Conservation (phyloP, 2,888 invertebrate species). For the Spatulosminthurus flaviceps region DNA sequence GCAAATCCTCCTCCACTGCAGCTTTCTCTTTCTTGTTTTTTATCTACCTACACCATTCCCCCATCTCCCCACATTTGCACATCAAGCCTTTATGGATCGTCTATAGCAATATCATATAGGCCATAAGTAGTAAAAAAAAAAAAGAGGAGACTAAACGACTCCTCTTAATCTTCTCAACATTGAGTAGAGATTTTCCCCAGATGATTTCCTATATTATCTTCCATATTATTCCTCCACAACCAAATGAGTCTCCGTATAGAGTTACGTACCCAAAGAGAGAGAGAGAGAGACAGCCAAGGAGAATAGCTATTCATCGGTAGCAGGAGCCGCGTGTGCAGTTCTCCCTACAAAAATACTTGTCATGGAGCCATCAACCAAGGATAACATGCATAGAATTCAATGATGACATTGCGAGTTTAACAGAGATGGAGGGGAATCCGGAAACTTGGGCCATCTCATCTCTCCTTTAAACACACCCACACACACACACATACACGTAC, state of each 20-base stretch:
- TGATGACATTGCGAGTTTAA: constrained; percentile 18
- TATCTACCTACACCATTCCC: neutral
- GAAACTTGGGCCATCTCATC: neutral
- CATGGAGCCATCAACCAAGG: neutral
- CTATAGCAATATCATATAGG: neutral
- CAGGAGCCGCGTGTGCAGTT: no score
- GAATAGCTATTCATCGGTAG: neutral
- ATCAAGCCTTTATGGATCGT: no score
- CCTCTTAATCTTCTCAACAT: constrained; percentile 9
- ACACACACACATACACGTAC: neutral
- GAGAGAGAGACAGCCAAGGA: no score
- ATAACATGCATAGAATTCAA: constrained; percentile 14
- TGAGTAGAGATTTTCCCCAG: constrained; percentile 1
- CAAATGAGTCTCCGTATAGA: no score
- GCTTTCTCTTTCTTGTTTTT: neutral
- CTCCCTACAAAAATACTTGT: neutral
- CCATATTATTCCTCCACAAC: neutral
- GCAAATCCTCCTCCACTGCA: no score
- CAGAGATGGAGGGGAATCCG: neutral
- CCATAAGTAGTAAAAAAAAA: constrained; percentile 6
- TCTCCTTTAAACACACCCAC: neutral
- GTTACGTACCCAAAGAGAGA: no score
- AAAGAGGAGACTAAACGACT: constrained; percentile 18
- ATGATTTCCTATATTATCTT: constrained; percentile 2
- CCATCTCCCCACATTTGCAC: no score